Percentiles rank a stretch among this genome's conserved stretches.
Evolutionary conservation across 1,140 invertebrate genomes (phyloP).

Genomic region (Penaeus japonicus): DNA sequence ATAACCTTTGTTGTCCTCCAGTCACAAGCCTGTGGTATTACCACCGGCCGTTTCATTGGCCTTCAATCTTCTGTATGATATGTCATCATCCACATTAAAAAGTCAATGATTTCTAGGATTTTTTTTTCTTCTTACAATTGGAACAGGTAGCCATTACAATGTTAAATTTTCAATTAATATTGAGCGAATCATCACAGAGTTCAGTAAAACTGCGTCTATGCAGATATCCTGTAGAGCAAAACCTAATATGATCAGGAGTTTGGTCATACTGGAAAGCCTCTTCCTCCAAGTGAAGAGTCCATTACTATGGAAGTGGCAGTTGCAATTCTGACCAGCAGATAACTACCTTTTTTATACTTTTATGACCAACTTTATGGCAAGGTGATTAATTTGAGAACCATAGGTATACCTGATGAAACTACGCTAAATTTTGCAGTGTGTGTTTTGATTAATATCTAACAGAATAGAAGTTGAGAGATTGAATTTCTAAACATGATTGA

Average conservation of each 20-base stretch:
- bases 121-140: neutral
- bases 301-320: slow-evolving; percentile 35
- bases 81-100: too few species aligned
- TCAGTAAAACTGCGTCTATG: slow-evolving; percentile 16
- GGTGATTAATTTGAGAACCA: neutral
- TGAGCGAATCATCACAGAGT: slow-evolving; percentile 52
- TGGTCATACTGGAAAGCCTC: neutral
- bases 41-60: too few species aligned
- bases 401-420: neutral
- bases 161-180: slow-evolving; percentile 29
- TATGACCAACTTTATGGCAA: slow-evolving; percentile 15
- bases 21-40: too few species aligned
- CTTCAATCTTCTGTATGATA: too few species aligned
- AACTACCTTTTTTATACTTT: slow-evolving; percentile 21
- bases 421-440: slow-evolving; percentile 30
- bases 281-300: slow-evolving; percentile 3
- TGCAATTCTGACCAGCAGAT: slow-evolving; percentile 53
- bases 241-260: neutral
- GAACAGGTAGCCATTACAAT: neutral
- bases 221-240: neutral
- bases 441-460: neutral
- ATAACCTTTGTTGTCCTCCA: too few species aligned
- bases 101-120: too few species aligned
- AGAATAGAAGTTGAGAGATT: slow-evolving; percentile 27
- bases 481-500: slow-evolving; percentile 48